A percentile compares a stretch with the other conserved stretches of the same genome.
Conservation (phyloP, 2,113 vertebrate species). For the Taxidea taxus region DNA sequence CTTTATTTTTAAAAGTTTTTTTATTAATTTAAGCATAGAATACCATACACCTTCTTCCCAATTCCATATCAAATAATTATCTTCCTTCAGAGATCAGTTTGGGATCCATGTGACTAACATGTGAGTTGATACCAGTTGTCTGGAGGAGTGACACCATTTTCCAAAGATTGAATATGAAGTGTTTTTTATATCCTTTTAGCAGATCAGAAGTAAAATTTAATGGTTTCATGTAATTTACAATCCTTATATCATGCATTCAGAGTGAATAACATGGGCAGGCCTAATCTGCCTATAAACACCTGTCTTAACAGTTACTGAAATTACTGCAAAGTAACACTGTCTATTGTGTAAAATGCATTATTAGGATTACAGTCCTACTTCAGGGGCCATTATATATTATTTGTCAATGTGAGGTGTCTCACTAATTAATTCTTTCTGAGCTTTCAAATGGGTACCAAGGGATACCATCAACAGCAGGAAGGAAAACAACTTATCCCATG, state of each 20-base stretch:
- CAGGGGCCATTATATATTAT: neutral
- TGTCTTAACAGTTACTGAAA: constrained; percentile 34
- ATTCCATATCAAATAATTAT: neutral
- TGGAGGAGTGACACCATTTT: neutral
- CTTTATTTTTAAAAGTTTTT: neutral
- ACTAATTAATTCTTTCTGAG: constrained; percentile 62
- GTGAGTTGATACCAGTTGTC: neutral
- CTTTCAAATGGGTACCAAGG: constrained; percentile 11
- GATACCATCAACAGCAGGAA: neutral
- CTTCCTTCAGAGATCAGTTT: neutral
- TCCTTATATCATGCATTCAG: neutral
- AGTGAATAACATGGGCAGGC: neutral
- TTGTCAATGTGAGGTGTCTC: neutral
- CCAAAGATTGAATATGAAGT: neutral
- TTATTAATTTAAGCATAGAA: neutral
- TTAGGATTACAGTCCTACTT: constrained; percentile 42
- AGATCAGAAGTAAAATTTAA: constrained; percentile 34
- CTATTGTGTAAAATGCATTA: constrained; percentile 52
- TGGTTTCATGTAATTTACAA: neutral
- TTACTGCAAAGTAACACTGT: constrained; percentile 28
- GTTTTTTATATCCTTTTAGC: neutral
- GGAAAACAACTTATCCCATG: neutral
- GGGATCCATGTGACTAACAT: neutral
- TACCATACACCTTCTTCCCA: neutral
- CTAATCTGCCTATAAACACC: neutral